Percentiles rank a stretch among this genome's conserved stretches.
These are phyloP conservation scores for Calypte anna DNA, from an alignment of 2,113 vertebrate genomes.

Conservation along the genomic window DNA sequence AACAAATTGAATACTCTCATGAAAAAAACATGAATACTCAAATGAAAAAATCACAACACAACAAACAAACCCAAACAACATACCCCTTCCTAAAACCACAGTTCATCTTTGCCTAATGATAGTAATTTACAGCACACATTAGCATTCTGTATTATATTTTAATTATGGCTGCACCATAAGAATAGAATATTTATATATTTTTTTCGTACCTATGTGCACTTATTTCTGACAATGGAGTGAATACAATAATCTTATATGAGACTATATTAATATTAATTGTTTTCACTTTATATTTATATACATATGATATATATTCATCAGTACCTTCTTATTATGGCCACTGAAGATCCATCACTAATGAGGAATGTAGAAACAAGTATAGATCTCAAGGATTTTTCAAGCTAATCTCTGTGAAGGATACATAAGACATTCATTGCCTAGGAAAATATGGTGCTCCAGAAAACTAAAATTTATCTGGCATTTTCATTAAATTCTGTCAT, in stretches of 20 bases:
- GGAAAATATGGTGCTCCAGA: not conserved
- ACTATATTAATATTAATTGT: not conserved
- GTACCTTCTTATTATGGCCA: not conserved
- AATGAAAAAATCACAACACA: not conserved
- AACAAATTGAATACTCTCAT: not conserved
- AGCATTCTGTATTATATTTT: not conserved
- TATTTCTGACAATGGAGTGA: not conserved
- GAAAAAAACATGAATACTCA: not conserved
- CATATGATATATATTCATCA: not conserved
- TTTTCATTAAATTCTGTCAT: not conserved
- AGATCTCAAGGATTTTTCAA: not conserved
- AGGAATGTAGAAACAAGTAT: not conserved
- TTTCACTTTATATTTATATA: not conserved
- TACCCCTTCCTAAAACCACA: not conserved
- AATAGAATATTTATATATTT: constrained; percentile 18
- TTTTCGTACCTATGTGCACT: not conserved
- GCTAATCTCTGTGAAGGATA: not conserved
- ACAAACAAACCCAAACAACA: not conserved
- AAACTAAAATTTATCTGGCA: not conserved
- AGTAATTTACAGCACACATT: not conserved
- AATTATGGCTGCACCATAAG: not conserved
- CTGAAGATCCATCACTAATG: not conserved
- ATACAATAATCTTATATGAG: not conserved
- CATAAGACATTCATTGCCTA: not conserved
- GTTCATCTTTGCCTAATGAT: not conserved